These are phyloP conservation scores for Misgurnus mizolepis DNA, from an alignment of 2,113 vertebrate species.

Conservation along the genomic window DNA sequence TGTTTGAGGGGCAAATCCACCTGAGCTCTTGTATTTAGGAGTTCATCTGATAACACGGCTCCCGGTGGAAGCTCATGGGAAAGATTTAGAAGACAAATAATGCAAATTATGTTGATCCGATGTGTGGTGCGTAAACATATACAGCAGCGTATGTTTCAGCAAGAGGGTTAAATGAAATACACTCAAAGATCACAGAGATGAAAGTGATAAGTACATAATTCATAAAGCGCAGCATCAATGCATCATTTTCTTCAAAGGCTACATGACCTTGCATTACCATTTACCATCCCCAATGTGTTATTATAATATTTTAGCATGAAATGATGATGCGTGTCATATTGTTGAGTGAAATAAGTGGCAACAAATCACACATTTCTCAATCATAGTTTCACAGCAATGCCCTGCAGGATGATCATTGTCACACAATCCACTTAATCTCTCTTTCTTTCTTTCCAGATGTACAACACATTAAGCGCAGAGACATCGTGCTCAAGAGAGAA, in stretches of 20 bases:
- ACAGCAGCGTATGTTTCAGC: background rate
- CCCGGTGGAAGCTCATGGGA: background rate
- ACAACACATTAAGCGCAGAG: slow-evolving; percentile 89
- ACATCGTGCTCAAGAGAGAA: slow-evolving; percentile 89
- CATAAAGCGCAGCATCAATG: background rate
- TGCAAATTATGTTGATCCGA: background rate
- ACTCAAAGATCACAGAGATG: slow-evolving; percentile 10
- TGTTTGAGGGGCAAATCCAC: slow-evolving; percentile 23
- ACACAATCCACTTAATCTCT: slow-evolving; percentile 23
- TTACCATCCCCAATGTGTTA: background rate
- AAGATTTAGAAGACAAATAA: background rate
- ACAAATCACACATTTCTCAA: slow-evolving; percentile 2
- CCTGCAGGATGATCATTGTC: background rate
- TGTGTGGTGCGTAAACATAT: background rate
- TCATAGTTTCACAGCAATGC: slow-evolving; percentile 7
- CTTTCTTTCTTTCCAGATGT: slow-evolving; percentile 74
- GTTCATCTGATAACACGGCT: background rate
- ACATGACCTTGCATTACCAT: background rate
- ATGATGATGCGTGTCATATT: background rate
- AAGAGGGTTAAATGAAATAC: background rate
- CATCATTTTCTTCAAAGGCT: background rate
- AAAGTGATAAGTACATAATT: background rate
- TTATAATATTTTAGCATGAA: background rate
- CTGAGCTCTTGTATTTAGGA: slow-evolving; percentile 18
- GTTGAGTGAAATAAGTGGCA: background rate